phyloP scores from a whole-genome alignment of 2,797 vertebrate species.

The Tragelaphus oryx region DNA sequence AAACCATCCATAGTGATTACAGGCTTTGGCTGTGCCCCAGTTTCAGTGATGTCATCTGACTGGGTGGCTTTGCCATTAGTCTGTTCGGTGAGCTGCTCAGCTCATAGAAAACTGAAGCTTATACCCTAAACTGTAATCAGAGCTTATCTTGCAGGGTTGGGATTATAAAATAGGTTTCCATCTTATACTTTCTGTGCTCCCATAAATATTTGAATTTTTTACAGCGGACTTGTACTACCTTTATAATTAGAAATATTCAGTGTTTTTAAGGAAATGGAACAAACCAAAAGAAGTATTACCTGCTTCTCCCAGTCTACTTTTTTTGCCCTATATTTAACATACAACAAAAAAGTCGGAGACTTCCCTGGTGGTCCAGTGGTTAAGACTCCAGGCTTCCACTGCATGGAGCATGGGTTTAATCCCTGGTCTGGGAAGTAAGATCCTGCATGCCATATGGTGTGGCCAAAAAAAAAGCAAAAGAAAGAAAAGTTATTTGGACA shows the following conservation, averaged over 20 bases:
- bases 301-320: neutral
- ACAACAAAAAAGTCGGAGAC: neutral
- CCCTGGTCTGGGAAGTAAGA: neutral
- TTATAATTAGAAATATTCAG: neutral
- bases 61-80: neutral
- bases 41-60: neutral
- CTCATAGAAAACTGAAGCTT: neutral
- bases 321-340: neutral
- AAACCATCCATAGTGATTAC: neutral
- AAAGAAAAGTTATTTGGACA: neutral
- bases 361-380: neutral
- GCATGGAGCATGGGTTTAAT: neutral
- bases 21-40: neutral
- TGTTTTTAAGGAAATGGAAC: neutral
- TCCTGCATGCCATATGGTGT: neutral
- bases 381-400: neutral
- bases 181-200: neutral
- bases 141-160: neutral
- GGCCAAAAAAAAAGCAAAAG: neutral
- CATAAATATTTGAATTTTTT: neutral
- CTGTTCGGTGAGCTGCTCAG: neutral
- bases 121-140: neutral
- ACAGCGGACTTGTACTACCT: neutral
- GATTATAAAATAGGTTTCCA: neutral
- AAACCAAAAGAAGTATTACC: neutral